Conservation (phyloP, 2,113 vertebrate species). For the Oryzias celebensis region DNA sequence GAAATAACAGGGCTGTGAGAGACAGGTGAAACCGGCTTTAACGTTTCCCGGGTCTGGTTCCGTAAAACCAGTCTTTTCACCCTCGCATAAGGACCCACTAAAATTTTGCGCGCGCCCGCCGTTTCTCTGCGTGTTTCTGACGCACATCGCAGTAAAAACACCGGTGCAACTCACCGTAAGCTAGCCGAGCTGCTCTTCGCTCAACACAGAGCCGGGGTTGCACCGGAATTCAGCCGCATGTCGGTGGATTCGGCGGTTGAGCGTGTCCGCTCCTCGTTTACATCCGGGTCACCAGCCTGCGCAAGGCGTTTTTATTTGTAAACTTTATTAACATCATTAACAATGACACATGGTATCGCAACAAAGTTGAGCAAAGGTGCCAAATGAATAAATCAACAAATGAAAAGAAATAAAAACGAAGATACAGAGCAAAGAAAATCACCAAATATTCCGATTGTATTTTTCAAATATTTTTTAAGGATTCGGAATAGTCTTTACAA, state of each 20-base stretch:
- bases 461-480: too few relatives aligned
- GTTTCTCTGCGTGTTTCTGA: not conserved
- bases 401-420: too few relatives aligned
- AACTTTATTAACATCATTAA: too few relatives aligned
- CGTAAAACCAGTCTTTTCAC: too few relatives aligned
- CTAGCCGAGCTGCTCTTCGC: not conserved
- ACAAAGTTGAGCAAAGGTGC: too few relatives aligned
- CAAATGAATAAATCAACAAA: too few relatives aligned
- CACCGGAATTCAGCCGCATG: constrained; percentile 18
- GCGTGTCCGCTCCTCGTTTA: constrained; percentile 62
- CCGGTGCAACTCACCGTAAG: constrained; percentile 11
- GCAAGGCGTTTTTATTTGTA: not conserved
- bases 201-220: not conserved
- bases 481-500: too few relatives aligned
- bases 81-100: not conserved
- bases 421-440: too few relatives aligned
- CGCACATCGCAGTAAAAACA: too few relatives aligned
- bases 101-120: not conserved
- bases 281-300: constrained; percentile 46
- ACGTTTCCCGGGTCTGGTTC: not conserved
- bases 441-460: too few relatives aligned
- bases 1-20: fast-evolving
- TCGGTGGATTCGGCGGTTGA: constrained; percentile 14
- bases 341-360: too few relatives aligned
- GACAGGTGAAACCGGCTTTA: fast-evolving